These are phyloP conservation scores for Zosterops hypoxanthus DNA, from an alignment of 2,113 vertebrate species.

Conservation along the genomic window DNA sequence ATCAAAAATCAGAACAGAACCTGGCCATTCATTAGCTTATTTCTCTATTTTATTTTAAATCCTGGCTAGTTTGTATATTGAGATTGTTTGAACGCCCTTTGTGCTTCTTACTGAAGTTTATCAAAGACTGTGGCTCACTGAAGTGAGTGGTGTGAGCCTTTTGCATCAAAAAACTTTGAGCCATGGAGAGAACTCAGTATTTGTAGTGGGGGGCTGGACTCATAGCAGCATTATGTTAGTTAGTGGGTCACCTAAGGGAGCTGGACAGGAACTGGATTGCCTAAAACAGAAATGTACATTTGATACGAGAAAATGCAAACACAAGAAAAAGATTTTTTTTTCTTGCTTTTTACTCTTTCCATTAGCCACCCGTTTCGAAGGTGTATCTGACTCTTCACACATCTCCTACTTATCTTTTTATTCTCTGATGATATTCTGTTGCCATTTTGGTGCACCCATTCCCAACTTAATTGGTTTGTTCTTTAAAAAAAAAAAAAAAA, in stretches of 20 bases:
- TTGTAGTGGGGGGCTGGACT: not conserved
- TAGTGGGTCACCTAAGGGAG: not conserved
- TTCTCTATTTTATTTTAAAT: not conserved
- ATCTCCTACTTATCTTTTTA: not conserved
- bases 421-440: not conserved
- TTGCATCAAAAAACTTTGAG: not conserved
- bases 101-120: not conserved
- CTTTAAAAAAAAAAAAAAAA: not conserved
- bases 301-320: not conserved
- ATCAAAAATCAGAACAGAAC: not conserved
- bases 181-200: not conserved
- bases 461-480: not conserved
- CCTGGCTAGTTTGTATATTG: not conserved
- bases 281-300: not conserved
- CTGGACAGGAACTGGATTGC: not conserved
- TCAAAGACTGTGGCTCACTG: not conserved
- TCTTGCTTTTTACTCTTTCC: not conserved
- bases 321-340: not conserved
- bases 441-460: not conserved
- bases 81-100: not conserved
- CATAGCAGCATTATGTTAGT: not conserved
- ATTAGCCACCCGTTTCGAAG: not conserved
- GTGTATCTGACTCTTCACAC: not conserved
- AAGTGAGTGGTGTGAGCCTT: not conserved
- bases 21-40: not conserved